Percentiles rank a stretch among this genome's conserved stretches.
phyloP scores from a whole-genome alignment of 2,113 vertebrate genomes.

The Saguinus midas region DNA sequence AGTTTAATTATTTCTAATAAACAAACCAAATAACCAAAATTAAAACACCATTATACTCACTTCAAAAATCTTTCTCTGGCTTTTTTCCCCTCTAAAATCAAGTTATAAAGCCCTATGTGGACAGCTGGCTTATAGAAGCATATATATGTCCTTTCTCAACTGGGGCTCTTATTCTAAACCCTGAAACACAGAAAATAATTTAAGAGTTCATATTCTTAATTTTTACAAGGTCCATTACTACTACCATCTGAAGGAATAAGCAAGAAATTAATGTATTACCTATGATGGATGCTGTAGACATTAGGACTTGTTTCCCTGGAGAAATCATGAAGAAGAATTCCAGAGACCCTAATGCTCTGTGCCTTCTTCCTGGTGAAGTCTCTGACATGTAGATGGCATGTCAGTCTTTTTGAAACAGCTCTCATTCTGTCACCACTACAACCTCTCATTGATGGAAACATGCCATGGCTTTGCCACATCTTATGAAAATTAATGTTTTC shows the following conservation, averaged over 20 bases:
- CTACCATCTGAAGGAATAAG: background rate
- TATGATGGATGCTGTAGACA: rapidly evolving
- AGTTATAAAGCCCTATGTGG: background rate
- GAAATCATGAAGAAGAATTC: background rate
- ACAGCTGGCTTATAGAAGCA: background rate
- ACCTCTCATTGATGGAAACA: background rate
- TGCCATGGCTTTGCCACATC: background rate
- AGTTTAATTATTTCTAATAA: background rate
- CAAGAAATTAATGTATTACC: background rate
- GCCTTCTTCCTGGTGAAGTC: background rate
- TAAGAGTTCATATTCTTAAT: background rate
- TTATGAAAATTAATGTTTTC: background rate
- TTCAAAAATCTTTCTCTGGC: background rate
- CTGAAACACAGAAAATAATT: background rate
- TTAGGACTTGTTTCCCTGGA: background rate
- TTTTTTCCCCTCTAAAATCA: background rate
- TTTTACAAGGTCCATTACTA: background rate
- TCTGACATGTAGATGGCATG: rapidly evolving
- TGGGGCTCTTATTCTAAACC: background rate
- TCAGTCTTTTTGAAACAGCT: background rate
- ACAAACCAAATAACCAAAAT: background rate
- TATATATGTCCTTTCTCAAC: background rate
- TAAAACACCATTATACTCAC: background rate
- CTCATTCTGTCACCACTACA: rapidly evolving
- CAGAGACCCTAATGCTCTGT: rapidly evolving